Conservation (phyloP, 1,140 invertebrate species). For the Drosophila murphyi region DNA sequence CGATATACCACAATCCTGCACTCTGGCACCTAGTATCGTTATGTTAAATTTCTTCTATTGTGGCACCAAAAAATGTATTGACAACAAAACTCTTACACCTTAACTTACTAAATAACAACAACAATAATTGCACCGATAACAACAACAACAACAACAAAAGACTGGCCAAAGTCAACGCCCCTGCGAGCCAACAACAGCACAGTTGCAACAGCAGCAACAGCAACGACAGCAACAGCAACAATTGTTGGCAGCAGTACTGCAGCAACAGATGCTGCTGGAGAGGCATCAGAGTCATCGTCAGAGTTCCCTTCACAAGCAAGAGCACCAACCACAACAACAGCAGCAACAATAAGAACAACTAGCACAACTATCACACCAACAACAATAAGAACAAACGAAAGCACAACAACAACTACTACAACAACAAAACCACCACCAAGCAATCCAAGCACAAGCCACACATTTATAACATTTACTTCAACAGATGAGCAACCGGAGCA, state of each 20-base stretch:
- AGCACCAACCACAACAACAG: slow-evolving; percentile 36
- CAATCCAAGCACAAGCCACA: slow-evolving; percentile 56
- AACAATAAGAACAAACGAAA: slow-evolving; percentile 39
- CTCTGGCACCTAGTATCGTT: slow-evolving; percentile 7
- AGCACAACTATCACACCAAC: slow-evolving; percentile 35
- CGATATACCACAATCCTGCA: slow-evolving; percentile 24
- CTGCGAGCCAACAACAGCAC: slow-evolving; percentile 51
- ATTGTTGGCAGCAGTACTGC: slow-evolving; percentile 31
- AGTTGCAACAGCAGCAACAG: slow-evolving; percentile 12
- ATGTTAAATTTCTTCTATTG: slow-evolving; percentile 62
- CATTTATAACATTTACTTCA: slow-evolving; percentile 77
- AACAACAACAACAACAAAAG: slow-evolving; percentile 39
- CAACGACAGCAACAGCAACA: slow-evolving; percentile 24
- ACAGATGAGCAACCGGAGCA: slow-evolving; percentile 70
- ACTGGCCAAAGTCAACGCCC: slow-evolving; percentile 77
- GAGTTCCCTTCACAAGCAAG: slow-evolving; percentile 7
- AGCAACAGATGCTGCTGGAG: slow-evolving; percentile 25
- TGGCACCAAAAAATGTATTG: slow-evolving; percentile 69
- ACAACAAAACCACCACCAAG: slow-evolving; percentile 51
- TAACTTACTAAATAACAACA: slow-evolving; percentile 60
- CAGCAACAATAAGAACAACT: slow-evolving; percentile 18
- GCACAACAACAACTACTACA: slow-evolving; percentile 42
- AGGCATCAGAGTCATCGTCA: slow-evolving; percentile 10
- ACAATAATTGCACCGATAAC: slow-evolving; percentile 35
- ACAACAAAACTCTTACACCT: slow-evolving; percentile 73